Conservation (phyloP, 2,888 invertebrate species). For the Octonoba sinensis region DNA sequence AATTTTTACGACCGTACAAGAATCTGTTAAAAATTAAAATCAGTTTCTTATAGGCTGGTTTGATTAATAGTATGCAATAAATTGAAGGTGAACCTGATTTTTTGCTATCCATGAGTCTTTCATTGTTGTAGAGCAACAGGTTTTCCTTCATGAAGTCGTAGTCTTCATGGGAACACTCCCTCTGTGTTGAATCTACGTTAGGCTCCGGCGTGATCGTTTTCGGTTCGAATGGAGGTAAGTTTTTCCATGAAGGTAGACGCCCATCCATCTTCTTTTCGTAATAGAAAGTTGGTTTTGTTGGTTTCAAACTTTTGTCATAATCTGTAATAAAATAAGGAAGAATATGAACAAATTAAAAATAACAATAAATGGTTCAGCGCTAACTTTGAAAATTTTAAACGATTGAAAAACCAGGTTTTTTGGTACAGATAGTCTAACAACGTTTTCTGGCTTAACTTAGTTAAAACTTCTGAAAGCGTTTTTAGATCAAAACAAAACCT, state of each 20-base stretch:
- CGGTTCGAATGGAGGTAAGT: conserved; percentile 42
- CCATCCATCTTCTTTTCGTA: conserved; percentile 16
- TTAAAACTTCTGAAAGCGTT: no score
- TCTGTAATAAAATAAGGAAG: not conserved
- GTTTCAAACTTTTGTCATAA: conserved; percentile 17
- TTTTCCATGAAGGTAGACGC: conserved; percentile 33
- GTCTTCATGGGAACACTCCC: conserved; percentile 66
- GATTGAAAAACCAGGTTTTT: no score
- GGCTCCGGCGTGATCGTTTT: conserved; percentile 23
- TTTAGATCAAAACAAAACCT: no score
- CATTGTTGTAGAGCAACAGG: conserved; percentile 75
- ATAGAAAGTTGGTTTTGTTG: conserved; percentile 25
- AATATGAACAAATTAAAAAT: no score
- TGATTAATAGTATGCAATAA: no score
- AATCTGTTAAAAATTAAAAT: no score
- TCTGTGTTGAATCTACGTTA: conserved; percentile 39
- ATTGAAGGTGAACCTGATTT: conserved; percentile 45
- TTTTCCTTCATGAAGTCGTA: conserved; percentile 67
- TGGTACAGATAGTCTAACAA: no score
- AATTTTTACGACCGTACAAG: no score
- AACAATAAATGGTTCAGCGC: no score
- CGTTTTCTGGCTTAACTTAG: no score
- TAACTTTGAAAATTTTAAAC: no score
- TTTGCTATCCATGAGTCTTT: conserved; percentile 74
- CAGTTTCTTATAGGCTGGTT: no score